Evolutionary conservation across 2,888 invertebrate species (phyloP).

Genomic region (Trachelus troglodyta): DNA sequence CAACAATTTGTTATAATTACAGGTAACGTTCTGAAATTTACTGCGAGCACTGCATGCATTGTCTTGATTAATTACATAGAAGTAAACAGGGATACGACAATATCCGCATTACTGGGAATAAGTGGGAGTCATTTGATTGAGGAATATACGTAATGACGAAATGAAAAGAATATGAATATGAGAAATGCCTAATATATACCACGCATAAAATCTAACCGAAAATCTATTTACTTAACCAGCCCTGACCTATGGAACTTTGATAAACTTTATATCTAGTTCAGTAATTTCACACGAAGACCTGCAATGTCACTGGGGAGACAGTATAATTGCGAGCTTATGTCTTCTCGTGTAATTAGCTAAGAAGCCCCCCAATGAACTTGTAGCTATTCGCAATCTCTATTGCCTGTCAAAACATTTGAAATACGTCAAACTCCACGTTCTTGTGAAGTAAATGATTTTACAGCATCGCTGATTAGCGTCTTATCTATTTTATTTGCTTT

Average conservation of each 20-base stretch:
- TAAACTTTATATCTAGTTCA: neutral
- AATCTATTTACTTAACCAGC: neutral
- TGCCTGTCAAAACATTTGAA: neutral
- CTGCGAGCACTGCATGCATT: neutral
- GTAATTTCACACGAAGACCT: conserved; percentile 31
- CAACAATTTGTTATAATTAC: too few species aligned
- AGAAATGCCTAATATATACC: too few species aligned
- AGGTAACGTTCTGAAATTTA: neutral
- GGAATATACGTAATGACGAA: neutral
- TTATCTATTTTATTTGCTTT: neutral
- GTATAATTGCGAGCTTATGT: neutral
- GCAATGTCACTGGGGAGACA: conserved; percentile 19
- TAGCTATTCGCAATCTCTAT: neutral
- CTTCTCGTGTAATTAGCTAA: conserved; percentile 39
- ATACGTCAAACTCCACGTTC: neutral
- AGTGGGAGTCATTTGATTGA: too few species aligned
- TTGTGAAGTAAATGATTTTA: too few species aligned
- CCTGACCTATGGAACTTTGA: neutral
- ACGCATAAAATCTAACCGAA: too few species aligned
- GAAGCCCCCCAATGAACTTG: conserved; percentile 36
- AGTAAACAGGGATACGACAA: too few species aligned
- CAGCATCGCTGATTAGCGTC: too few species aligned
- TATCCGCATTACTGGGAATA: too few species aligned
- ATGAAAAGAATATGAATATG: neutral
- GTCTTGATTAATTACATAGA: neutral